These are phyloP conservation scores for Phalacrocorax aristotelis DNA, from an alignment of 2,113 vertebrate genomes.

Conservation along the genomic window DNA sequence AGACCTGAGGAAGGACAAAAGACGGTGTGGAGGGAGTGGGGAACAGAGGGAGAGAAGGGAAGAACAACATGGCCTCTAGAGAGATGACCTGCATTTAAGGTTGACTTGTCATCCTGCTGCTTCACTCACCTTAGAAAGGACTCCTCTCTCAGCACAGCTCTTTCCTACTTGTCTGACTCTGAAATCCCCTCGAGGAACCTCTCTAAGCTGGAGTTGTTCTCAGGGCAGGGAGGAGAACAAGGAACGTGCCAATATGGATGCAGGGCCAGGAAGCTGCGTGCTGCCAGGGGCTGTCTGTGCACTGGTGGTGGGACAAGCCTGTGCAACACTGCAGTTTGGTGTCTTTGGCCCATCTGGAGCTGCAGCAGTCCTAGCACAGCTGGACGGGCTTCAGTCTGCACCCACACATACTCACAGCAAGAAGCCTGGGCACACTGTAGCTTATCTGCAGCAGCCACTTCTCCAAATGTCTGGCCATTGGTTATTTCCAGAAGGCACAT, in stretches of 20 bases:
- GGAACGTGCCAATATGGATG: accelerated
- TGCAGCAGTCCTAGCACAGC: background rate
- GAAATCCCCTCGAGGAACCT: background rate
- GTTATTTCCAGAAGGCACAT: background rate
- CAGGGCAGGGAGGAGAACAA: background rate
- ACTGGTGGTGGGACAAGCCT: background rate
- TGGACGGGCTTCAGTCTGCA: background rate
- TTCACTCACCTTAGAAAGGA: background rate
- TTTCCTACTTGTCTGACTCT: background rate
- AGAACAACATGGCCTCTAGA: background rate
- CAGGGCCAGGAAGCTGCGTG: background rate
- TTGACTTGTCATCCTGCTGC: background rate
- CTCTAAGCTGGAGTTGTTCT: background rate
- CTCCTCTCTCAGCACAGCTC: background rate
- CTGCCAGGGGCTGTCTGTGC: background rate
- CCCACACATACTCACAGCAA: background rate
- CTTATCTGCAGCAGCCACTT: background rate
- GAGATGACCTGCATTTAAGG: background rate
- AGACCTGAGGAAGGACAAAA: background rate
- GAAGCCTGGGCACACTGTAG: background rate
- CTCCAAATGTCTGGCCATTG: background rate
- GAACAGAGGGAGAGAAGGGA: background rate
- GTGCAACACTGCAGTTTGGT: background rate
- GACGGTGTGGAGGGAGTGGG: background rate
- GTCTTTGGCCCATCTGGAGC: background rate